Evolutionary conservation across 2,797 vertebrate genomes (phyloP).

Genomic region (Myotis pilosus): DNA sequence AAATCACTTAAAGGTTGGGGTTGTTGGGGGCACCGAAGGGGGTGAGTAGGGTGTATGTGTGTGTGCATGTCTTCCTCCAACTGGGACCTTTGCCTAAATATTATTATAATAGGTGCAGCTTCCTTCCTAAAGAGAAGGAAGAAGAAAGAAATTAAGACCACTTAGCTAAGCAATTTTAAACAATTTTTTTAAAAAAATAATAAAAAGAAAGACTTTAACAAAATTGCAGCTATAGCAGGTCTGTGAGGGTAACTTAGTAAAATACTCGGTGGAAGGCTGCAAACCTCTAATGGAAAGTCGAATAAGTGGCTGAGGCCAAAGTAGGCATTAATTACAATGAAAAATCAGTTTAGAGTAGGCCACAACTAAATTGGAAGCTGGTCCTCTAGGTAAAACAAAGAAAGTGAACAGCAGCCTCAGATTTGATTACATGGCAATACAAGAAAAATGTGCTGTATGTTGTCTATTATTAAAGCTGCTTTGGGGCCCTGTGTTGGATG

Average conservation of each 20-base stretch:
- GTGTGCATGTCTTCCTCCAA: slow-evolving; percentile 72
- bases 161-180: slow-evolving; percentile 80
- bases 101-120: slow-evolving; percentile 87
- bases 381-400: slow-evolving; percentile 91
- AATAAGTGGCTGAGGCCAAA: slow-evolving; percentile 87
- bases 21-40: not conserved
- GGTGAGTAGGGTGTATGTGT: not conserved
- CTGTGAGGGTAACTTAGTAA: slow-evolving; percentile 80
- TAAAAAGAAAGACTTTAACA: slow-evolving; percentile 78
- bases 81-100: slow-evolving; percentile 85
- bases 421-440: slow-evolving; percentile 90
- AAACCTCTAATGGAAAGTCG: slow-evolving; percentile 88
- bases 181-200: slow-evolving; percentile 75
- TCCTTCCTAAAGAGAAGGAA: slow-evolving; percentile 44
- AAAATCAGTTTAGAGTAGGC: slow-evolving; percentile 90
- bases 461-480: slow-evolving; percentile 90
- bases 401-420: slow-evolving; percentile 87
- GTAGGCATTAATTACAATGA: slow-evolving; percentile 91
- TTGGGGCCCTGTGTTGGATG: slow-evolving; percentile 84
- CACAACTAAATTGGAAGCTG: slow-evolving; percentile 89
- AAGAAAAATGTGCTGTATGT: slow-evolving; percentile 90
- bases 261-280: slow-evolving; percentile 84
- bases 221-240: slow-evolving; percentile 81
- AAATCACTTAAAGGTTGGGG: slow-evolving; percentile 84
- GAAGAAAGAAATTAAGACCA: slow-evolving; percentile 49